Conservation (phyloP, 2,797 vertebrate genomes). For the Lerista edwardsae region DNA sequence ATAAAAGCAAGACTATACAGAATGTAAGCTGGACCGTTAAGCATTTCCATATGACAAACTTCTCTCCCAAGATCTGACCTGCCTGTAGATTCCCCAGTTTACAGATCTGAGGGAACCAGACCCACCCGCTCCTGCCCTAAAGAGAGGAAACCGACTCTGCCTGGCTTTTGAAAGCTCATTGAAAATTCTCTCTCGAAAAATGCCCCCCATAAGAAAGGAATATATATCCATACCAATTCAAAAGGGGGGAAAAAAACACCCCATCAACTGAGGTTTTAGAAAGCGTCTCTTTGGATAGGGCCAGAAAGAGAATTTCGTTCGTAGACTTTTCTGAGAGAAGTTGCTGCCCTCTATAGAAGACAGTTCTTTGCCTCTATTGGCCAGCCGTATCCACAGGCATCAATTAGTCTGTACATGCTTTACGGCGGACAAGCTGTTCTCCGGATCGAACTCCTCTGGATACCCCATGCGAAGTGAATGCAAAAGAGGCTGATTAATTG, state of each 20-base stretch:
- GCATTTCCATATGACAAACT: constrained; percentile 80
- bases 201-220: constrained; percentile 60
- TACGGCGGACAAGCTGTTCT: constrained; percentile 57
- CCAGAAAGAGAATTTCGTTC: constrained; percentile 54
- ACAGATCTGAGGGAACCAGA: constrained; percentile 71
- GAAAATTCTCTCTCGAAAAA: constrained; percentile 65
- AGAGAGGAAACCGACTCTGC: constrained; percentile 49
- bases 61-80: constrained; percentile 78
- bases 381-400: constrained; percentile 63
- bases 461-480: constrained; percentile 54
- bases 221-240: constrained; percentile 58
- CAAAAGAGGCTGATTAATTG: constrained; percentile 47
- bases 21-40: constrained; percentile 74
- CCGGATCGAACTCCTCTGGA: constrained; percentile 40
- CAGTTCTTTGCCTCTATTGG: constrained; percentile 49
- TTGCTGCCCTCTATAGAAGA: constrained; percentile 44
- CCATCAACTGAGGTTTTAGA: constrained; percentile 43
- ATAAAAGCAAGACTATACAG: constrained; percentile 78
- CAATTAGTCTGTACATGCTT: constrained; percentile 50
- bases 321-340: constrained; percentile 59
- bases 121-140: constrained; percentile 55
- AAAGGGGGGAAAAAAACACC: constrained; percentile 38
- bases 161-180: constrained; percentile 72
- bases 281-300: constrained; percentile 56
- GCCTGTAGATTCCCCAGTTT: constrained; percentile 70